Conservation (phyloP, 2,113 vertebrate species). For the Platichthys stellatus region DNA sequence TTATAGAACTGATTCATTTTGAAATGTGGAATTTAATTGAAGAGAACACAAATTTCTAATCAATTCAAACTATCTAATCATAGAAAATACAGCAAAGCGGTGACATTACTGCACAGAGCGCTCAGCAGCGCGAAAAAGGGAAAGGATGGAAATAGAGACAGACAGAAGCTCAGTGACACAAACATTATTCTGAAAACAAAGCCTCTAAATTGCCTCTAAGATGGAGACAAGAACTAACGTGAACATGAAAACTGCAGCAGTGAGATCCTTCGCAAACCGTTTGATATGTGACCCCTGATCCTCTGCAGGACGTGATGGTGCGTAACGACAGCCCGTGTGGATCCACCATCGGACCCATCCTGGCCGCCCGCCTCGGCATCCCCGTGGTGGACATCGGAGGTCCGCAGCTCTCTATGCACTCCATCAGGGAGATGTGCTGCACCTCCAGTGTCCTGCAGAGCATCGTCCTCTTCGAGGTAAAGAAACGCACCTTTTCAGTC, state of each 20-base stretch:
- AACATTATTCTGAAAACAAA: neutral
- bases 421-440: slow-evolving; percentile 97
- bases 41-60: too few species aligned
- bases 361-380: slow-evolving; percentile 91
- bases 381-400: slow-evolving; percentile 91
- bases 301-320: slow-evolving; percentile 93
- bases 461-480: slow-evolving; percentile 94
- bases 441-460: slow-evolving; percentile 92
- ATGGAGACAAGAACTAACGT: too few species aligned
- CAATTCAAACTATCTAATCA: too few species aligned
- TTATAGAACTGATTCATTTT: neutral
- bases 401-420: slow-evolving; percentile 98
- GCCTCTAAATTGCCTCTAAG: neutral
- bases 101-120: too few species aligned
- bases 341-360: slow-evolving; percentile 94
- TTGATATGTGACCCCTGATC: neutral
- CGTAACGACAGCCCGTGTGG: slow-evolving; percentile 94
- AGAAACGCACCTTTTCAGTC: neutral
- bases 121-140: too few species aligned
- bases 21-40: too few species aligned
- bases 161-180: too few species aligned
- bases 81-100: neutral
- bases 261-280: neutral
- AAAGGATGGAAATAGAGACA: too few species aligned
- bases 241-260: too few species aligned